These are phyloP conservation scores for Drosophila silvestris DNA, from an alignment of 2,888 invertebrate species.

Conservation along the genomic window DNA sequence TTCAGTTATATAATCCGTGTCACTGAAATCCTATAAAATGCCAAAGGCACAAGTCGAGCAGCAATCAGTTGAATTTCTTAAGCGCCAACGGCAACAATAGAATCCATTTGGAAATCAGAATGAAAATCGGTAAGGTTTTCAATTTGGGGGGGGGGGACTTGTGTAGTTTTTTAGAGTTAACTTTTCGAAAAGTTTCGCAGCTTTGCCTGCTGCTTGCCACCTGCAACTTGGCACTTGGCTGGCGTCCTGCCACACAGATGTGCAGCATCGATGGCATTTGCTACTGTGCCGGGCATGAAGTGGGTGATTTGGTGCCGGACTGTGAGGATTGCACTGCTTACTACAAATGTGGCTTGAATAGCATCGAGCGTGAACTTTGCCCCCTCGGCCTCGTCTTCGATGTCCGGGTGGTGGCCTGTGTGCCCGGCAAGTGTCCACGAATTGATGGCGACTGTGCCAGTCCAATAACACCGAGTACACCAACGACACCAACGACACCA, in stretches of 20 bases:
- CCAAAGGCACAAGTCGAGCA: neutral
- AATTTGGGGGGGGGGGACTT: fast-evolving
- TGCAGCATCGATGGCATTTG: slow-evolving; percentile 41
- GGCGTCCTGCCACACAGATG: neutral
- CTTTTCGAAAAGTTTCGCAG: slow-evolving; percentile 22
- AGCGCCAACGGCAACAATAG: neutral
- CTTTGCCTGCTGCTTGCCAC: slow-evolving; percentile 21
- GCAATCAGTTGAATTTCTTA: slow-evolving; percentile 35
- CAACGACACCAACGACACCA: neutral
- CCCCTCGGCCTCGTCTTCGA: slow-evolving; percentile 34
- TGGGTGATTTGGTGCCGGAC: slow-evolving; percentile 49
- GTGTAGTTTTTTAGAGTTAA: neutral
- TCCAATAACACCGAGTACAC: neutral
- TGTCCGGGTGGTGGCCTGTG: slow-evolving; percentile 25
- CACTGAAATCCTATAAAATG: slow-evolving; percentile 42
- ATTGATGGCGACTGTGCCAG: slow-evolving; percentile 26
- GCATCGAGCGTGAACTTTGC: slow-evolving; percentile 28
- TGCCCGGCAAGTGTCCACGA: slow-evolving; percentile 58
- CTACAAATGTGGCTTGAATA: slow-evolving; percentile 38
- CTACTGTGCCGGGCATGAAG: slow-evolving; percentile 41
- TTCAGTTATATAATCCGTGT: slow-evolving; percentile 12
- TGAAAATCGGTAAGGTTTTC: slow-evolving; percentile 59
- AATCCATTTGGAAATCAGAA: slow-evolving; percentile 19
- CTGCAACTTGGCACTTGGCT: neutral
- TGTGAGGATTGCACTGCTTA: slow-evolving; percentile 64